phyloP scores from a whole-genome alignment of 2,113 vertebrate species.

The Misgurnus anguillicaudatus region DNA sequence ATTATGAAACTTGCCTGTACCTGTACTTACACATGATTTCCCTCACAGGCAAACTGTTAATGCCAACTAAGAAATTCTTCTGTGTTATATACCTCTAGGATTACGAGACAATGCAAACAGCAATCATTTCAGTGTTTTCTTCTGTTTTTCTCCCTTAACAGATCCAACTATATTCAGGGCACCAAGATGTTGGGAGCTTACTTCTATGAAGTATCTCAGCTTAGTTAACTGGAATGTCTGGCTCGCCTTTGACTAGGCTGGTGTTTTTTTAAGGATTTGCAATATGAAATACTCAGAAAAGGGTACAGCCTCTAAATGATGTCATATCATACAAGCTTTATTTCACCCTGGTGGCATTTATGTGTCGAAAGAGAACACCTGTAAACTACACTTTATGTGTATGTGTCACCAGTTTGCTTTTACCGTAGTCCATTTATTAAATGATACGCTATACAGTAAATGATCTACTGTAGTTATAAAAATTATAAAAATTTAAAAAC shows the following conservation, averaged over 20 bases:
- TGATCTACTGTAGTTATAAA: neutral
- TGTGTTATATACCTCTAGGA: neutral
- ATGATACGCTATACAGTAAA: neutral
- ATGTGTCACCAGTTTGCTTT: neutral
- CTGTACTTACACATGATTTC: neutral
- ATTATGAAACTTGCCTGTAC: neutral
- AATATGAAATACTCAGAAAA: neutral
- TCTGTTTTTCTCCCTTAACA: conserved; percentile 59
- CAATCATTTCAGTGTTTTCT: neutral
- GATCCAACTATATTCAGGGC: conserved; percentile 92
- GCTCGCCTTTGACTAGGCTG: neutral
- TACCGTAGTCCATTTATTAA: neutral
- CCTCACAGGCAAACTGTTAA: neutral
- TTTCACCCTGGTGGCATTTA: neutral
- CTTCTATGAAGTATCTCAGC: conserved; percentile 89
- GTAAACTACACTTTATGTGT: too few relatives aligned
- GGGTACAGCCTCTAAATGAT: neutral
- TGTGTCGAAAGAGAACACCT: neutral
- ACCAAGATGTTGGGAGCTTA: conserved; percentile 91
- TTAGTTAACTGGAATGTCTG: conserved; percentile 69
- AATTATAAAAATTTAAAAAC: neutral
- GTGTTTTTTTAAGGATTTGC: neutral
- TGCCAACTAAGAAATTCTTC: neutral
- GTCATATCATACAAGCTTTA: neutral
- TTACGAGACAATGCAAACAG: neutral